Evolutionary conservation across 1,140 invertebrate genomes (phyloP).

Genomic region (Drosophila willistoni): DNA sequence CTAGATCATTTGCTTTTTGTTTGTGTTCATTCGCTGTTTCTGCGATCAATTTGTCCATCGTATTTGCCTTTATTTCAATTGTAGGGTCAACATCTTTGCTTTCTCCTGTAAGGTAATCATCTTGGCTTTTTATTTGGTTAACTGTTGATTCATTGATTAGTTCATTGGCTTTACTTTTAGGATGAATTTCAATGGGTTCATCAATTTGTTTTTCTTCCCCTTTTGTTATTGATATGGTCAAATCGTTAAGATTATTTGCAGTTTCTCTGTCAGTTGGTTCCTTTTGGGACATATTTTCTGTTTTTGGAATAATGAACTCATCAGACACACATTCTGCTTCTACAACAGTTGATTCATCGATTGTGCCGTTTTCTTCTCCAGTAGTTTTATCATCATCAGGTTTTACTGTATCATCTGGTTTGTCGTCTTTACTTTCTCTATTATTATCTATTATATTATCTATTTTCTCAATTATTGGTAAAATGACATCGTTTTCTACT

Average conservation of each 20-base stretch:
- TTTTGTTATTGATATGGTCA: too few species aligned
- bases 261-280: too few species aligned
- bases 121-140: background rate
- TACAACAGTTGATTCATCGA: too few species aligned
- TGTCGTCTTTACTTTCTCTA: too few species aligned
- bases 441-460: too few species aligned
- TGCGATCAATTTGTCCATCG: background rate
- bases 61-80: background rate
- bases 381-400: too few species aligned
- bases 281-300: too few species aligned
- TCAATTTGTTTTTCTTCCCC: background rate
- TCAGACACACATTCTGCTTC: too few species aligned
- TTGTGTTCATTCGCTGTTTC: background rate
- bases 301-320: too few species aligned
- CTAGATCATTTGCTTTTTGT: background rate
- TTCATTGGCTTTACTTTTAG: background rate
- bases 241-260: too few species aligned
- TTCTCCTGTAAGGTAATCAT: background rate
- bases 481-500: background rate
- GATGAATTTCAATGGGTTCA: background rate
- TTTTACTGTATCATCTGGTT: background rate
- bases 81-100: slow-evolving; percentile 1
- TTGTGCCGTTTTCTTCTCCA: too few species aligned
- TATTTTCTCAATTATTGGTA: background rate
- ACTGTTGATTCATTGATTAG: background rate